Percentiles rank a stretch among this genome's conserved stretches.
Conservation (phyloP, 2,888 invertebrate genomes). For the Andrena praecox region DNA sequence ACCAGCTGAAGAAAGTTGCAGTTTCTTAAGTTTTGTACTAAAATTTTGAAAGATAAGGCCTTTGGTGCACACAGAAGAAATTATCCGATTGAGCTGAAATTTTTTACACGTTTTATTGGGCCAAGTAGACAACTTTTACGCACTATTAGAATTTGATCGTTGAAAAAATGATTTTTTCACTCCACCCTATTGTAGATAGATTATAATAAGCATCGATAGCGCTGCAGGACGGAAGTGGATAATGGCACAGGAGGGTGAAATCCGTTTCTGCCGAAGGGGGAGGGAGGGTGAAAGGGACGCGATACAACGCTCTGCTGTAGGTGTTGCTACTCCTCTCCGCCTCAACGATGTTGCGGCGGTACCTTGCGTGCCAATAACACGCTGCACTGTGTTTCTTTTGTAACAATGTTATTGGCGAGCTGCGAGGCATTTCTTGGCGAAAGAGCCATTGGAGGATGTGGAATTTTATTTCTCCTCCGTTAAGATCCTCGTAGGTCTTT, state of each 20-base stretch:
- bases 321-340: neutral
- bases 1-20: too few relatives aligned
- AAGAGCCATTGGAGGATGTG: neutral
- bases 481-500: too few relatives aligned
- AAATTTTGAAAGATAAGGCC: too few relatives aligned
- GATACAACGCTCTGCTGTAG: neutral
- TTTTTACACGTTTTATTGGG: too few relatives aligned
- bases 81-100: too few relatives aligned
- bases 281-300: slow-evolving; percentile 22
- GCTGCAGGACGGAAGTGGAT: slow-evolving; percentile 37
- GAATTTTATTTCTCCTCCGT: too few relatives aligned
- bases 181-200: neutral
- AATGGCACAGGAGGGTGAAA: slow-evolving; percentile 28
- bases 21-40: too few relatives aligned
- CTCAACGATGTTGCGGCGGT: slow-evolving; percentile 14
- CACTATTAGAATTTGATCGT: too few relatives aligned
- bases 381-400: neutral
- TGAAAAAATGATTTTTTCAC: too few relatives aligned
- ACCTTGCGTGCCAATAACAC: neutral
- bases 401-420: neutral
- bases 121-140: too few relatives aligned
- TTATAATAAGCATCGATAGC: neutral
- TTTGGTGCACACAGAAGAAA: too few relatives aligned
- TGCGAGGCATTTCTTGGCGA: neutral
- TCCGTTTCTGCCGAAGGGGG: slow-evolving; percentile 23